A percentile compares a stretch with the other conserved stretches of the same genome.
Evolutionary conservation across 2,797 vertebrate genomes (phyloP).

Genomic region (Alcedo quadribrachys): DNA sequence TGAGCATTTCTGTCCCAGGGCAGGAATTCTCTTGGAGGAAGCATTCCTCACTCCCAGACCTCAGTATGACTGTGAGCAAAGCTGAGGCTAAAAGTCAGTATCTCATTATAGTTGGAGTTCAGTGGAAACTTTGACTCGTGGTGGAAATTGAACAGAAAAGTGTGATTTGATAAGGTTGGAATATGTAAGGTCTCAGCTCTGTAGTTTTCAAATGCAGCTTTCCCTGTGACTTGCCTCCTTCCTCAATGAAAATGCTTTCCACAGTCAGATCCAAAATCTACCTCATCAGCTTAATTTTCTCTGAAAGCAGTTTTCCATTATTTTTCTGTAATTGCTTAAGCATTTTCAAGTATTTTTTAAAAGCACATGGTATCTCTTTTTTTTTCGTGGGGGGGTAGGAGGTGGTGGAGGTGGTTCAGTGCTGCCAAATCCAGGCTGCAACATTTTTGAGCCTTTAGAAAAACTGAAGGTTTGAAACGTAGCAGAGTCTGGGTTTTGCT

Average conservation of each 20-base stretch:
- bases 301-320: not conserved
- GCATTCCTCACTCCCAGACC: not conserved
- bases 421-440: not conserved
- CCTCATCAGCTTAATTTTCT: not conserved
- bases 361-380: not conserved
- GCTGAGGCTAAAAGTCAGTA: not conserved
- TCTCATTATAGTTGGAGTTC: not conserved
- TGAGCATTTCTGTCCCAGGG: not conserved
- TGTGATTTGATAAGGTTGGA: not conserved
- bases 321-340: not conserved
- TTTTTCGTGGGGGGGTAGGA: not conserved
- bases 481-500: not conserved
- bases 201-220: not conserved
- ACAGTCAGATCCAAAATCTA: not conserved
- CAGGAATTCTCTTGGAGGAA: not conserved
- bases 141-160: not conserved
- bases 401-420: not conserved
- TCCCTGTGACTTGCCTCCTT: not conserved
- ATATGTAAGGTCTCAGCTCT: not conserved
- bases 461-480: not conserved
- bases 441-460: not conserved
- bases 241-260: not conserved
- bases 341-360: rapidly evolving
- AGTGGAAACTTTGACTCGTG: not conserved
- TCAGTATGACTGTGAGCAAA: not conserved